Base-by-base conservation (phyloP, 2,797 vertebrate species). In the Phoxinus dragarum region DNA sequence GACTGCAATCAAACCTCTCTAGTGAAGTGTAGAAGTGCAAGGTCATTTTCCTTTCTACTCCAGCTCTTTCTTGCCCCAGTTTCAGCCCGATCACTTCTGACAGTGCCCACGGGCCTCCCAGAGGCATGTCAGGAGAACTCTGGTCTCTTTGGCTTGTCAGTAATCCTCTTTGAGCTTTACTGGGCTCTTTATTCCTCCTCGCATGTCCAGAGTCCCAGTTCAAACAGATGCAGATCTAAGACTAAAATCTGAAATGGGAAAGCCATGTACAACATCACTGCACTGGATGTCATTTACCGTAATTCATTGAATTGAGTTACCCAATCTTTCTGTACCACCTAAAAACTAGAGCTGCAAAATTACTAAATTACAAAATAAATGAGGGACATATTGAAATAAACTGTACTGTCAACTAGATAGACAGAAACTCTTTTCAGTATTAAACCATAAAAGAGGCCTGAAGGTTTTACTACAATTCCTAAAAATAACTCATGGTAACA, bases 21-120 rank as follows among this genome's bases (percentile, higher is more conserved):
- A 69, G 6, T 67, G 52, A 64, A n/a, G 52, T 31, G 34, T 76
- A 19, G 11, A 40, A 71, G 47, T 10, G 16, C 44, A 64, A 82
- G 52, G 34, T 59, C 68, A 68, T 82, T 82, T 86, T 76, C 17
- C 38, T 67, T 87, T 80, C 54, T 68, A 31, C 84, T 85, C 61
- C 72, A 75, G 73, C 17, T 74, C n/a, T 44, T 47, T 88, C 81
- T 88, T 90, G 86, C 90, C 89, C 81, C 81, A 87, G 47, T 88
- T 90, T 89, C 69, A 61, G 47, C 52, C 71, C 73, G n/a, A 82
- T 88, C 68, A 88, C 88, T 88, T 88, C 86, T 90, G 88, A 92
- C 93, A 91, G 91, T 88, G 89, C 90, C 92, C 92, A 90, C 77
- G 91, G 93, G 92, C 88, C 78, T 89, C 90, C 73, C 54, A 81